Percentiles rank a stretch among this genome's conserved stretches.
Evolutionary conservation across 1,140 invertebrate genomes (phyloP).

Genomic region (Aphaenogaster rudis): DNA sequence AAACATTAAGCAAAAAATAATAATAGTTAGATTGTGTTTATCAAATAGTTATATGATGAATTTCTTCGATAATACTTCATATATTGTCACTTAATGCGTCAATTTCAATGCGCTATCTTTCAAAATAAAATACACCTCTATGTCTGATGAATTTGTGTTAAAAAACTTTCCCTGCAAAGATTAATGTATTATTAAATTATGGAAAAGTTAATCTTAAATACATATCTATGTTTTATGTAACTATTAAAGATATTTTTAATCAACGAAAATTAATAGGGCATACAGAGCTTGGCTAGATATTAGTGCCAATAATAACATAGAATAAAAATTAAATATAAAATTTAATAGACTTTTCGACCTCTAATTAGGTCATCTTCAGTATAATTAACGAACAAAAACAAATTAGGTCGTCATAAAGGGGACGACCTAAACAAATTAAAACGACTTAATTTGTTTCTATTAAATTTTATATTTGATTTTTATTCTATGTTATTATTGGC

Average conservation of each 20-base stretch:
- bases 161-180: conserved; percentile 35
- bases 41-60: not conserved
- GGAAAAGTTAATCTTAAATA: not conserved
- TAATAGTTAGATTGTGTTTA: not conserved
- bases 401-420: too few relatives aligned
- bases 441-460: too few relatives aligned
- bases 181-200: conserved; percentile 6
- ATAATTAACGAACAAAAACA: too few relatives aligned
- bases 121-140: not conserved
- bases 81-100: not conserved
- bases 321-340: too few relatives aligned
- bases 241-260: not conserved
- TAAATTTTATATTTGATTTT: too few relatives aligned
- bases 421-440: too few relatives aligned
- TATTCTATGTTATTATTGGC: too few relatives aligned
- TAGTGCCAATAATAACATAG: too few relatives aligned
- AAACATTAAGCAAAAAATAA: not conserved
- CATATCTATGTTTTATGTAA: not conserved
- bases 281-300: too few relatives aligned
- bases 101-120: not conserved
- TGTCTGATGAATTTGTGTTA: not conserved
- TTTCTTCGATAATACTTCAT: not conserved
- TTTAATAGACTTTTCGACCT: too few relatives aligned
- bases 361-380: too few relatives aligned
- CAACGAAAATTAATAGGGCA: too few relatives aligned